phyloP scores from a whole-genome alignment of 2,797 vertebrate genomes.

The Helostoma temminkii region DNA sequence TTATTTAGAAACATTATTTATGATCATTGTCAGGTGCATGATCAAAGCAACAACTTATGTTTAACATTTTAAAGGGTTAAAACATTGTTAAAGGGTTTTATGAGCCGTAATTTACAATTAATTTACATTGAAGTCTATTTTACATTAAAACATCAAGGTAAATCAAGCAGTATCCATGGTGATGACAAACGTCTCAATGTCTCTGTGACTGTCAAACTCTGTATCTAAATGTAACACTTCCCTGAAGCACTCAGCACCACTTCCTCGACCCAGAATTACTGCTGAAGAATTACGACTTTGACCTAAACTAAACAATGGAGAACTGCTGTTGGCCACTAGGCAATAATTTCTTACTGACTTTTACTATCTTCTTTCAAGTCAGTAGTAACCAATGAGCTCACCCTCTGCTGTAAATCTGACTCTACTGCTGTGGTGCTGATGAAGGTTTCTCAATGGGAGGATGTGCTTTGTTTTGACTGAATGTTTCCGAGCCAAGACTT shows the following conservation, averaged over 20 bases:
- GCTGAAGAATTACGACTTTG: conserved; percentile 35
- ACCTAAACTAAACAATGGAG: conserved; percentile 35
- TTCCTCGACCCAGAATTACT: conserved; percentile 27
- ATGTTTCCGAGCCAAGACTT: conserved; percentile 20
- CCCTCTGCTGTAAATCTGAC: conserved; percentile 38
- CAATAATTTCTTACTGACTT: conserved; percentile 37
- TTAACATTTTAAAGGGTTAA: too few relatives aligned
- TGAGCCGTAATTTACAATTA: accelerated
- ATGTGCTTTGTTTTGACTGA: conserved; percentile 22
- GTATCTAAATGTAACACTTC: conserved; percentile 12
- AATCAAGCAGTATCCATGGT: conserved; percentile 7
- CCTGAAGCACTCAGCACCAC: conserved; percentile 6
- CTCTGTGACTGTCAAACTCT: conserved; percentile 2
- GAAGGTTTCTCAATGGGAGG: conserved; percentile 7
- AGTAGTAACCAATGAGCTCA: background rate
- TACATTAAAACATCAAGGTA: conserved; percentile 21
- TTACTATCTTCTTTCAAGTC: conserved; percentile 18
- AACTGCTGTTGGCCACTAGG: conserved; percentile 9
- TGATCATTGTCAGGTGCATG: background rate
- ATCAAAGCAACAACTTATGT: too few relatives aligned
- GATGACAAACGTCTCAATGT: conserved; percentile 17
- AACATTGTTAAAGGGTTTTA: too few relatives aligned
- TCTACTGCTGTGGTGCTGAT: background rate
- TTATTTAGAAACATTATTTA: background rate
- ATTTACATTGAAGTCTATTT: background rate